phyloP scores from a whole-genome alignment of 1,140 invertebrate species.

The Zophobas atratus region DNA sequence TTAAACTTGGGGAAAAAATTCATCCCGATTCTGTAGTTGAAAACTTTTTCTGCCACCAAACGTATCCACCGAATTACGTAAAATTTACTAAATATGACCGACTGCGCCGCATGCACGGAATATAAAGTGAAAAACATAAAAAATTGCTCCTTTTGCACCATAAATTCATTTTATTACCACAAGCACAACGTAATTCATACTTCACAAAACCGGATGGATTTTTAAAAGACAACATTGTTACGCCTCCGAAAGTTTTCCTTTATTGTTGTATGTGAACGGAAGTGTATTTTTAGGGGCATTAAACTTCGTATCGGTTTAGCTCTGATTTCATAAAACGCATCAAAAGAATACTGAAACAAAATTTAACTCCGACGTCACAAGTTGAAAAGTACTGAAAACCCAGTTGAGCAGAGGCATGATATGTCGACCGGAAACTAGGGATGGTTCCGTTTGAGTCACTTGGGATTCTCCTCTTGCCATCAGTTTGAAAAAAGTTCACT shows the following conservation, averaged over 20 bases:
- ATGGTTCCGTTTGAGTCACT: slow-evolving; percentile 7
- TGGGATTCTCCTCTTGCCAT: slow-evolving; percentile 2
- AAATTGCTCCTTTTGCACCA: too few relatives aligned
- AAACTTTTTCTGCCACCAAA: too few relatives aligned
- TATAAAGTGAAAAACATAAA: too few relatives aligned
- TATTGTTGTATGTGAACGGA: neutral
- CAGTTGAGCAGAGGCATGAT: slow-evolving; percentile 14
- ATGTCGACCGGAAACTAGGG: neutral
- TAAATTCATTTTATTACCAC: too few relatives aligned
- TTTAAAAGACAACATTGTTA: too few relatives aligned
- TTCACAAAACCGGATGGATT: too few relatives aligned
- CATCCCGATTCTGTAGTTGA: too few relatives aligned
- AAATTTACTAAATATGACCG: too few relatives aligned
- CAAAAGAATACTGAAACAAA: slow-evolving; percentile 12
- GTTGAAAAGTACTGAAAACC: slow-evolving; percentile 15
- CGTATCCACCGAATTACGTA: too few relatives aligned
- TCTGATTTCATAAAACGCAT: slow-evolving; percentile 16
- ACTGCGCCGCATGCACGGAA: too few relatives aligned
- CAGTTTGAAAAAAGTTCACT: slow-evolving; percentile 17
- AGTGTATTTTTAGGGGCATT: neutral
- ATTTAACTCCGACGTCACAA: slow-evolving; percentile 7
- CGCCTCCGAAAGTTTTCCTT: neutral
- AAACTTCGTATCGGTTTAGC: slow-evolving; percentile 11
- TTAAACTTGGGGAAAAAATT: too few relatives aligned
- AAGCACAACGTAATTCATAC: too few relatives aligned